These are phyloP conservation scores for Nesidiocoris tenuis DNA, from an alignment of 2,888 invertebrate species.

Conservation along the genomic window DNA sequence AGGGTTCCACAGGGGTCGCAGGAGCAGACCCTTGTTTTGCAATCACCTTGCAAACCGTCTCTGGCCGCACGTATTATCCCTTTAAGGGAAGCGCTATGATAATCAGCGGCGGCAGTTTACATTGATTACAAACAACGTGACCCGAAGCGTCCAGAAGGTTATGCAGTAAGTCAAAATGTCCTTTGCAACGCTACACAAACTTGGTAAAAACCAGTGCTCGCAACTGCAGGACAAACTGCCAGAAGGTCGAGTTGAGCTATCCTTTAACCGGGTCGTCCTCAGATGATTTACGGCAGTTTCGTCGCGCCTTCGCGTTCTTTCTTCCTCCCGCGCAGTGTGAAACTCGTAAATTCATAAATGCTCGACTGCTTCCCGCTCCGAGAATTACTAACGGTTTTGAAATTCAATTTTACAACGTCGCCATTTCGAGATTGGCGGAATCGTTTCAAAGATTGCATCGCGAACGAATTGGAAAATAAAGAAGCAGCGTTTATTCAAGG, in stretches of 20 bases:
- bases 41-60: conserved; percentile 19
- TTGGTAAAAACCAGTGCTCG: conserved; percentile 24
- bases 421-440: too few species aligned
- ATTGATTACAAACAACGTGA: conserved; percentile 22
- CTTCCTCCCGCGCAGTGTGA: conserved; percentile 2
- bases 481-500: too few species aligned
- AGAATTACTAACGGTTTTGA: not conserved
- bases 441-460: too few species aligned
- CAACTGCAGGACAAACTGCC: not conserved
- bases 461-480: too few species aligned
- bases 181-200: not conserved
- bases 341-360: conserved; percentile 21
- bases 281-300: conserved; percentile 28
- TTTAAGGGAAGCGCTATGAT: conserved; percentile 24
- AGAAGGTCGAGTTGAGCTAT: conserved; percentile 15
- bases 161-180: conserved; percentile 28
- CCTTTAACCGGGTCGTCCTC: conserved; percentile 10
- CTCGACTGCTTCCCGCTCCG: not conserved
- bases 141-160: not conserved
- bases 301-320: conserved; percentile 6
- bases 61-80: not conserved
- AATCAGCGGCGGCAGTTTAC: conserved; percentile 32
- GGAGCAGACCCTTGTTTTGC: conserved; percentile 30
- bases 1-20: not conserved
- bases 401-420: not conserved